Base-by-base conservation (phyloP, 2,888 invertebrate species). In the Hypomecis punctinalis region DNA sequence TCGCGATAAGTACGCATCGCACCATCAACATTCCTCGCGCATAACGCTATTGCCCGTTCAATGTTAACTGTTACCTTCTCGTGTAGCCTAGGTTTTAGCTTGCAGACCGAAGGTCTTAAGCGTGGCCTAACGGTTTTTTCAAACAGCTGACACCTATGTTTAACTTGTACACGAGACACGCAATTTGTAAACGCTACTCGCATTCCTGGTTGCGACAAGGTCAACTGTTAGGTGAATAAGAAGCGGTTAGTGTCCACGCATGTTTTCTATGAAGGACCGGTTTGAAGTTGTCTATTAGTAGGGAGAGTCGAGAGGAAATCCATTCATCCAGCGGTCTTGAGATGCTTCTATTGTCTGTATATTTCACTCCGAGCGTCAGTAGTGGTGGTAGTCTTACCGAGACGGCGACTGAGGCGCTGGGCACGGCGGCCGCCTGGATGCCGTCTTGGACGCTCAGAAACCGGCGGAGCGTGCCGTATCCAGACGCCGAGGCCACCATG, bases 401-500 rank as follows among this genome's bases (percentile, higher is more conserved):
- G 78, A 91, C 93, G 70, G 92, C 88, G 71, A 92, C 89, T 56
- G 92, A 91, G 75, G 90, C 86, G 77, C 84, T 84, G 71, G 89
- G 82, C 69, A 85, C 88, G 68, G 81, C 83, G 71, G 80, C 82
- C 69, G 84, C 80, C 63, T 85, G 81, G 67, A 85, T 89, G 72
- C 91, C 91, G 69, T 88, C 92, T 69, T 92, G 91, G 66, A 87
- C 92, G 84, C 92, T 92, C 66, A 92, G 86, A 77, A 91, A 92
- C 73, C 93, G 89, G 85, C 93, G 91, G 73, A 92, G 86, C 68
- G 92, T 91, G 85, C 91, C 92, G 83, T 90, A 91, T 82, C 93
- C 93, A 75, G 92, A 91, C 74, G 93, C 92, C 66, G 93, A 92
- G 63, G 92, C 92, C 72, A 93, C 91, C 92, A 92, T 93, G 66